Evolutionary conservation across 2,113 vertebrate species (phyloP), one percentile per base, ranked within the genome.

Genomic region (Myotis brandtii): DNA sequence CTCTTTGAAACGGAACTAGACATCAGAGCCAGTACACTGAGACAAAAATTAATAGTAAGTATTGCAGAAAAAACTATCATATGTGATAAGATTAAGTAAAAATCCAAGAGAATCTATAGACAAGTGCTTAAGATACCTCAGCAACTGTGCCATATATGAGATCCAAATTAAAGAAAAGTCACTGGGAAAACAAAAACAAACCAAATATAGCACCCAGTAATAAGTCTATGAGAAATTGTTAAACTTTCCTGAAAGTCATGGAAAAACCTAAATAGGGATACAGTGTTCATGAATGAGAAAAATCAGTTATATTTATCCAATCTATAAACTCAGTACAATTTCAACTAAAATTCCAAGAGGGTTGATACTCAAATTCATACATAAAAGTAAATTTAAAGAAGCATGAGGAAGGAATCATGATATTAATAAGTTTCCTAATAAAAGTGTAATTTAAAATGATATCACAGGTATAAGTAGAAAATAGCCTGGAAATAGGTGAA

Each of bases 151-250:
- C 34, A 4, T 56, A 13, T 34, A 21, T 72, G 52, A 85, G 54
- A 80, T 13, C 23, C 50, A 92, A 86, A 76, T n/a, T 59, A 30
- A 89, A 82, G 27, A 72, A 89, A 79, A 48, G 25, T 66, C 76
- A 37, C 23, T 79, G 17, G 64, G 83, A 62, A 46, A 94, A 80
- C 18, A 52, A 77, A 85, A 89, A 66, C 16, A 59, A 88, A 54
- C 5, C 34, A 50, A 43, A 17, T 48, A 1, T 54, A 88, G 56
- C 18, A 48, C 17, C 14, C 54, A 72, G 66, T 20, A 84, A 84
- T 93, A 90, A 86, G 12, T 56, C 20, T 95, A 6, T n/a, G 70
- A 81, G 66, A 93, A 90, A 90, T 59, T 75, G n/a, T 87, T 92
- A 85, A 82, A 52, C 37, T 84, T 84, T 32, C 34, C 21, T 59